These are phyloP conservation scores for Pseudococcus viburni DNA, from an alignment of 2,888 invertebrate genomes.

Conservation along the genomic window DNA sequence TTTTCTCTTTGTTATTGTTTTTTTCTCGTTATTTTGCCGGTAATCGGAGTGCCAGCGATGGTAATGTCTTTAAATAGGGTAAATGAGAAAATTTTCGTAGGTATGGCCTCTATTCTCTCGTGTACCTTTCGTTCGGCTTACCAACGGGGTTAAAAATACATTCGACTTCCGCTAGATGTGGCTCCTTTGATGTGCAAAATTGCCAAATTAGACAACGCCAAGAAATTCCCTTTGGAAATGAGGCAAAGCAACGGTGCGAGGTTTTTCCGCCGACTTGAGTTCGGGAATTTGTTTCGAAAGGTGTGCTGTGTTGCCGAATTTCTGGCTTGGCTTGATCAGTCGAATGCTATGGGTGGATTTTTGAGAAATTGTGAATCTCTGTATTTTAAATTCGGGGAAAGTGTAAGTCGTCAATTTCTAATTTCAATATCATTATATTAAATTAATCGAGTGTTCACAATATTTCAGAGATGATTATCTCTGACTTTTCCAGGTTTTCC, in stretches of 20 bases:
- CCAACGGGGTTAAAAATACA: constrained; percentile 11
- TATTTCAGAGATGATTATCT: too few species aligned
- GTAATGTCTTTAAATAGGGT: not conserved
- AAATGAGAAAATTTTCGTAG: constrained; percentile 3
- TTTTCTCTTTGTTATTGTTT: not conserved
- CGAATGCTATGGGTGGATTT: not conserved
- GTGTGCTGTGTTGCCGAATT: not conserved
- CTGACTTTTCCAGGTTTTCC: too few species aligned
- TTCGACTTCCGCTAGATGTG: constrained; percentile 18
- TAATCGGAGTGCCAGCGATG: not conserved
- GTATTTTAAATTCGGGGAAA: too few species aligned
- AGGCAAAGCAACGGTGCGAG: not conserved
- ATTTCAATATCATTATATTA: too few species aligned
- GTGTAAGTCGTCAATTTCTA: too few species aligned
- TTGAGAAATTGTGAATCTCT: not conserved
- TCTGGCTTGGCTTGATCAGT: not conserved
- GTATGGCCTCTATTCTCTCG: not conserved
- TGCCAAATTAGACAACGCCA: not conserved
- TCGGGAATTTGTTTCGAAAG: not conserved
- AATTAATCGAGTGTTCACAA: too few species aligned
- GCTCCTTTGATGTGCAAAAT: constrained; percentile 28
- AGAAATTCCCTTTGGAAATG: not conserved
- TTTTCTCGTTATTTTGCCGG: not conserved
- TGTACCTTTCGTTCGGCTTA: not conserved
- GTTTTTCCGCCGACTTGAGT: not conserved